These are phyloP conservation scores for Mantis religiosa DNA, from an alignment of 2,888 invertebrate species.

Conservation along the genomic window DNA sequence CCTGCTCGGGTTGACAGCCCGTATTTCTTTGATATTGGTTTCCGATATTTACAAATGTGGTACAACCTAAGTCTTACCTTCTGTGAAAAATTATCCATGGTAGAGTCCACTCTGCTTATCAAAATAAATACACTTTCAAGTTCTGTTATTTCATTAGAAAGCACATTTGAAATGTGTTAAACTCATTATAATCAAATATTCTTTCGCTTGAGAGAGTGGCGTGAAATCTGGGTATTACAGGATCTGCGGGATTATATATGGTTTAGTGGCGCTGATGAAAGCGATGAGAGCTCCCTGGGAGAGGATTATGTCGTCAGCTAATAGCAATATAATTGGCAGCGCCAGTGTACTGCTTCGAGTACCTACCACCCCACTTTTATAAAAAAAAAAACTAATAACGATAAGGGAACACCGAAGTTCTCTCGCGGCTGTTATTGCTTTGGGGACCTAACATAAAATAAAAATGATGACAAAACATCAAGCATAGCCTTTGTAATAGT, in stretches of 20 bases:
- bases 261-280: background rate
- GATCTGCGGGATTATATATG: background rate
- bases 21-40: background rate
- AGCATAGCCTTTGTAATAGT: too few species aligned
- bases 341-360: background rate
- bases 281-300: background rate
- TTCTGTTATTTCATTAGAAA: background rate
- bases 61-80: background rate
- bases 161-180: background rate
- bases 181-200: background rate
- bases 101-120: too few species aligned
- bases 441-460: too few species aligned
- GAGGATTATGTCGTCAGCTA: background rate
- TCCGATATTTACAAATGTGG: background rate
- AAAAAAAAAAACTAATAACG: background rate
- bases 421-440: background rate
- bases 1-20: background rate
- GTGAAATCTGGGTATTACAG: background rate
- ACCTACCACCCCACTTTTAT: background rate
- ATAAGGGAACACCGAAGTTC: background rate
- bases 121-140: background rate
- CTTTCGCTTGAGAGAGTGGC: background rate
- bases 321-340: background rate
- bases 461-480: too few species aligned
- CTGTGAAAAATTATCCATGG: background rate